Evolutionary conservation across 2,888 invertebrate species (phyloP), one percentile per base, ranked within the genome.

Genomic region (Drosophila kuntzei): DNA sequence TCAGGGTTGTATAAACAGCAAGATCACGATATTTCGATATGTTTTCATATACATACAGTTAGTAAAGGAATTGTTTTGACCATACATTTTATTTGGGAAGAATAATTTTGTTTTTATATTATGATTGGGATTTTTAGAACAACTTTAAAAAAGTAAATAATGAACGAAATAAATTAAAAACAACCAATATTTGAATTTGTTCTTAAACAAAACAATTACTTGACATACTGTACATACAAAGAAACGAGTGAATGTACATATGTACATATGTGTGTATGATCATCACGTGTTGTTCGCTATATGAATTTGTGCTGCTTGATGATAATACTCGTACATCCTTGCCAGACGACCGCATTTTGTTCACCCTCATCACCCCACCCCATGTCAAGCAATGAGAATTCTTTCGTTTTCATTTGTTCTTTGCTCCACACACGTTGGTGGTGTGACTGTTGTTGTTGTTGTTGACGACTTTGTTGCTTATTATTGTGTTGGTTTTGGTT

Each of bases 291-390:
- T 43, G 37, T 20, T 37, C 37, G 20, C 18, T 32, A 14, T 57
- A 29, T 68, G 39, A 18, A 49, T 57, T 63, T 62, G 43, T 63
- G 51, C 47, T 39, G 37, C 36, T 44, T 66, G 41, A 12, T 65
- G 47, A 60, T 57, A 51, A 50, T 76, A 34, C 29, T 49, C 37
- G 20, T 57, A 58, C 60, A 87, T 69, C 78, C 67, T 67, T 66
- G 53, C 39, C 59, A 71, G 66, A 65, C 66, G 44, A 66, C 37
- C 36, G 54, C 44, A 72, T 54, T 72, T 59, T 50, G 34, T 18
- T 47, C 49, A 59, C 50, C 55, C 58, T 37, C 49, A 43, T 37
- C 43, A 46, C 34, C 18, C 47, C 65, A 64, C 18, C 59, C 71
- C 66, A 60, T 47, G 50, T 51, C 34, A 44, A 20, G 66, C 47